These are phyloP conservation scores for Chanos chanos DNA, from an alignment of 2,797 vertebrate species.

Conservation along the genomic window DNA sequence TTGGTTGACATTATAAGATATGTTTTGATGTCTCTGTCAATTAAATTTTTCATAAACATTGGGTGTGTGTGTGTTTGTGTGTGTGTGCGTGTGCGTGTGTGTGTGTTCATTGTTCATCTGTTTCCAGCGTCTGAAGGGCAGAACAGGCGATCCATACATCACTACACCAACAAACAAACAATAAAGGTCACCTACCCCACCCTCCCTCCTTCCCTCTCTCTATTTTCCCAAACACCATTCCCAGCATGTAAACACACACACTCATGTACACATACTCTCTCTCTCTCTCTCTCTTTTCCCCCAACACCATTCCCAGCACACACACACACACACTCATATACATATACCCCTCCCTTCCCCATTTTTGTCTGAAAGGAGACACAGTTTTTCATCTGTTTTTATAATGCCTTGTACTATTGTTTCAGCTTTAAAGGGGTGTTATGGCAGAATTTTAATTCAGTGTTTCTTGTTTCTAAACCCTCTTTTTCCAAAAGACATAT, in stretches of 20 bases:
- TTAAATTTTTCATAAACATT: background rate
- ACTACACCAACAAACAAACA: no score
- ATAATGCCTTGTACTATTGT: no score
- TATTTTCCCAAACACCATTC: background rate
- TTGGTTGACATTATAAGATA: no score
- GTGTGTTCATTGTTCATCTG: background rate
- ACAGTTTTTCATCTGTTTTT: no score
- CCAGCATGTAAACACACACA: slow-evolving; percentile 10
- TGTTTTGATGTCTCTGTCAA: background rate
- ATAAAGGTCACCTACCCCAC: background rate
- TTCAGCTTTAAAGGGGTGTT: no score
- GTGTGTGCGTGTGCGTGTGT: background rate
- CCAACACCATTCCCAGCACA: background rate
- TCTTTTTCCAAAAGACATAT: no score
- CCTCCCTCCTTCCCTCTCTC: background rate
- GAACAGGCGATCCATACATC: background rate
- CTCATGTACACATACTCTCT: background rate
- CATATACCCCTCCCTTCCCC: background rate
- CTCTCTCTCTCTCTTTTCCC: background rate
- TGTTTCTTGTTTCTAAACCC: no score
- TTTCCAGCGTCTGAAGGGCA: background rate
- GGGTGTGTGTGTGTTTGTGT: background rate
- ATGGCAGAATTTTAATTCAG: no score
- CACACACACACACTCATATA: background rate
- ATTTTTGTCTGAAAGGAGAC: background rate